These are phyloP conservation scores for Prosapia bicincta DNA, from an alignment of 2,888 invertebrate genomes.

Conservation along the genomic window DNA sequence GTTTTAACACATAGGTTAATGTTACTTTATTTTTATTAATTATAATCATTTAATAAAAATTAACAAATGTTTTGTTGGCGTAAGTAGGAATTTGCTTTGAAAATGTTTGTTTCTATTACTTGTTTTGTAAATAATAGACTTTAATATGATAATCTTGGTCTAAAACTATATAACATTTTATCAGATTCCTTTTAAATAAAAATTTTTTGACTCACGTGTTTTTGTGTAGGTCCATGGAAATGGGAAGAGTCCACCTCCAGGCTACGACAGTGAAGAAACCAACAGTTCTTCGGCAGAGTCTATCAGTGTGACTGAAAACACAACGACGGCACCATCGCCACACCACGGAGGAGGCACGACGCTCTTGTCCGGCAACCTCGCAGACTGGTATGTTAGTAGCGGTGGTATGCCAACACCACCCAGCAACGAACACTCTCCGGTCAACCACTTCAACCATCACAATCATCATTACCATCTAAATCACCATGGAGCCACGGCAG, in stretches of 20 bases:
- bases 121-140: no score
- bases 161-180: no score
- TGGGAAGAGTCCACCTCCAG: conserved; percentile 65
- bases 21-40: no score
- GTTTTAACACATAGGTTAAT: no score
- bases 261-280: conserved; percentile 85
- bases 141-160: no score
- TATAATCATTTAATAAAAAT: no score
- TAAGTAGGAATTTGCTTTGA: no score
- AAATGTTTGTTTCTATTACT: no score
- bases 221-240: conserved; percentile 62
- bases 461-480: conserved; percentile 56
- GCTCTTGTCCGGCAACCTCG: conserved; percentile 36
- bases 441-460: conserved; percentile 51
- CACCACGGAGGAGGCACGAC: conserved; percentile 23
- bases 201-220: no score
- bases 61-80: no score
- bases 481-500: conserved; percentile 63
- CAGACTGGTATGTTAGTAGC: conserved; percentile 46
- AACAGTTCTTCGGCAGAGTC: conserved; percentile 72
- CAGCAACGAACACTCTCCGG: conserved; percentile 58
- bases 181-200: no score
- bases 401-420: conserved; percentile 49
- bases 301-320: conserved; percentile 59
- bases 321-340: conserved; percentile 43